phyloP scores from a whole-genome alignment of 2,113 vertebrate genomes.

The Chelonoidis abingdonii region DNA sequence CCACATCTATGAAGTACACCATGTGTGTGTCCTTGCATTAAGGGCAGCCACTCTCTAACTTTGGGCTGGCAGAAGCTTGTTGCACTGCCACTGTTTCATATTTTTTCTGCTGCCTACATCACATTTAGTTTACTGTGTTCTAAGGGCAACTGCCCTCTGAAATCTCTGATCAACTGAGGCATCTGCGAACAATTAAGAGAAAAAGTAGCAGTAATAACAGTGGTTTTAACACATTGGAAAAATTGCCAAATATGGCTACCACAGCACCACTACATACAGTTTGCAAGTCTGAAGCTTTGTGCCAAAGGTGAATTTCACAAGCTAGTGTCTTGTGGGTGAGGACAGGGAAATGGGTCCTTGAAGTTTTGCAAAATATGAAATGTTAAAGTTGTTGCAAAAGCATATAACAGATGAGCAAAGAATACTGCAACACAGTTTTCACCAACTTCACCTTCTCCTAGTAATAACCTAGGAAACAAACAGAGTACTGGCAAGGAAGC shows the following conservation, averaged over 20 bases:
- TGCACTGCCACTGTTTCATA: rapidly evolving
- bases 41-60: rapidly evolving
- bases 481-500: rapidly evolving
- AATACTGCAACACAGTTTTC: rapidly evolving
- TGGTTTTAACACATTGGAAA: rapidly evolving
- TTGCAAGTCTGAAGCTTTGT: rapidly evolving
- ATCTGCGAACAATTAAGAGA: rapidly evolving
- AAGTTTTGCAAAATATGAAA: rapidly evolving
- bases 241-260: rapidly evolving
- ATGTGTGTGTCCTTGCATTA: rapidly evolving
- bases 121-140: rapidly evolving
- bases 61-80: rapidly evolving
- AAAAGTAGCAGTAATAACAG: rapidly evolving
- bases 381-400: rapidly evolving
- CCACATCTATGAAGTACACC: rapidly evolving
- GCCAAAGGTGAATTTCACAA: background rate
- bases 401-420: background rate
- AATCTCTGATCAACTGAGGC: rapidly evolving
- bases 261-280: rapidly evolving
- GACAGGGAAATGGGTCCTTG: background rate
- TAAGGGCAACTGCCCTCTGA: background rate
- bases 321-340: rapidly evolving
- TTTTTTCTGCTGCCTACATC: background rate
- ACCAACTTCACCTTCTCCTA: rapidly evolving
- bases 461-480: rapidly evolving